Conservation (phyloP, 2,797 vertebrate species). For the Astyanax mexicanus region DNA sequence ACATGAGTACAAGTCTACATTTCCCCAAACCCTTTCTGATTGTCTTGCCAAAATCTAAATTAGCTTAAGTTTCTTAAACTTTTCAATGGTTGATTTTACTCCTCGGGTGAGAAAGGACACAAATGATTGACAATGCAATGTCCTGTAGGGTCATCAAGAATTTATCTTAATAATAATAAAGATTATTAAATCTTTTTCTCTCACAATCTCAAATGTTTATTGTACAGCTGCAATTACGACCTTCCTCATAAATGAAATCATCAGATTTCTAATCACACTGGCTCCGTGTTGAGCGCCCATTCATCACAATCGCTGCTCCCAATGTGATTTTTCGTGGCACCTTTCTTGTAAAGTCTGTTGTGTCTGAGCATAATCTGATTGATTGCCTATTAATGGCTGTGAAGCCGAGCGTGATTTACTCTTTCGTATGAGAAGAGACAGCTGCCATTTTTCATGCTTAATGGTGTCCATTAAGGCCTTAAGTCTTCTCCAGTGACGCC, state of each 20-base stretch:
- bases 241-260: slow-evolving; percentile 17
- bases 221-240: slow-evolving; percentile 2
- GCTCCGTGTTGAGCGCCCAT: not conserved
- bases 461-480: slow-evolving; percentile 66
- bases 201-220: not conserved
- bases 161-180: slow-evolving; percentile 14
- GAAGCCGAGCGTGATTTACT: slow-evolving; percentile 75
- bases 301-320: slow-evolving; percentile 30
- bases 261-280: slow-evolving; percentile 24
- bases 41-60: no score
- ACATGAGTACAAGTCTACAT: no score
- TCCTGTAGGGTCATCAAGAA: not conserved
- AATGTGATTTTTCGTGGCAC: slow-evolving; percentile 34
- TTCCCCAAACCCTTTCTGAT: no score
- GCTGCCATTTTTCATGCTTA: slow-evolving; percentile 77
- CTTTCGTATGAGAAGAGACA: slow-evolving; percentile 71
- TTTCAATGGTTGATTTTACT: not conserved
- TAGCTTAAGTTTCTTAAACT: not conserved
- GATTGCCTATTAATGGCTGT: slow-evolving; percentile 73
- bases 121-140: no score
- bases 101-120: not conserved
- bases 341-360: slow-evolving; percentile 61
- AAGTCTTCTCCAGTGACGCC: slow-evolving; percentile 73
- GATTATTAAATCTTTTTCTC: slow-evolving; percentile 7
- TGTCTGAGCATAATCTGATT: slow-evolving; percentile 71